phyloP scores from a whole-genome alignment of 1,140 invertebrate species.

The Sitodiplosis mosellana region DNA sequence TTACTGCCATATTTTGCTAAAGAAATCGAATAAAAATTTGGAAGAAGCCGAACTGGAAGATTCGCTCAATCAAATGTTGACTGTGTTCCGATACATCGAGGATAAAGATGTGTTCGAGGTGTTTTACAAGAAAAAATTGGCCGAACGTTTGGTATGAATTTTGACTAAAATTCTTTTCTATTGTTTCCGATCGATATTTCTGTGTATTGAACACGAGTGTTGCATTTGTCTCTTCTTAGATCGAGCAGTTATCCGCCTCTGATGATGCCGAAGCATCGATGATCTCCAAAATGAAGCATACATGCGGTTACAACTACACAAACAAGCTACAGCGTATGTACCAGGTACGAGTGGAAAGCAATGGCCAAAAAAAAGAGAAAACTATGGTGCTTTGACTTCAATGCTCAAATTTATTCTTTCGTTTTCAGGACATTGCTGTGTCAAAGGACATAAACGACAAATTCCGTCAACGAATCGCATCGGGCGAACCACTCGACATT shows the following conservation, averaged over 20 bases:
- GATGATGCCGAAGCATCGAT: slow-evolving; percentile 98
- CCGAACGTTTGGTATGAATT: slow-evolving; percentile 90
- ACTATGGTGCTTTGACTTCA: no score
- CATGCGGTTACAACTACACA: slow-evolving; percentile 98
- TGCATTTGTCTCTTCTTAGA: no score
- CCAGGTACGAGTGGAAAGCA: no score
- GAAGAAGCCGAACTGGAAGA: slow-evolving; percentile 97
- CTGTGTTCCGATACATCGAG: slow-evolving; percentile 99
- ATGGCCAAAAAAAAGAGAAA: no score
- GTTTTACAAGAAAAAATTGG: slow-evolving; percentile 98
- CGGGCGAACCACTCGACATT: slow-evolving; percentile 53
- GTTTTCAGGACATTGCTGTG: slow-evolving; percentile 94
- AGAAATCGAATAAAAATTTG: slow-evolving; percentile 96
- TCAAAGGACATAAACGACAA: slow-evolving; percentile 95
- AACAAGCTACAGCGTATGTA: slow-evolving; percentile 98
- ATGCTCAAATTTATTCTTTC: no score
- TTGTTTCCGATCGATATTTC: no score
- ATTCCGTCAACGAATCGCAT: slow-evolving; percentile 51
- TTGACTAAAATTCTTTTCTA: no score
- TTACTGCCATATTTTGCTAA: slow-evolving; percentile 93
- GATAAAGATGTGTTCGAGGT: slow-evolving; percentile 99
- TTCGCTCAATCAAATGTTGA: slow-evolving; percentile 97
- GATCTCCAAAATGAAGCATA: slow-evolving; percentile 98
- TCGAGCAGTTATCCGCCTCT: slow-evolving; percentile 94
- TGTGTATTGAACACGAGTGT: no score